Base-by-base conservation (phyloP, 2,888 invertebrate species). In the Stegana nigrithorax region DNA sequence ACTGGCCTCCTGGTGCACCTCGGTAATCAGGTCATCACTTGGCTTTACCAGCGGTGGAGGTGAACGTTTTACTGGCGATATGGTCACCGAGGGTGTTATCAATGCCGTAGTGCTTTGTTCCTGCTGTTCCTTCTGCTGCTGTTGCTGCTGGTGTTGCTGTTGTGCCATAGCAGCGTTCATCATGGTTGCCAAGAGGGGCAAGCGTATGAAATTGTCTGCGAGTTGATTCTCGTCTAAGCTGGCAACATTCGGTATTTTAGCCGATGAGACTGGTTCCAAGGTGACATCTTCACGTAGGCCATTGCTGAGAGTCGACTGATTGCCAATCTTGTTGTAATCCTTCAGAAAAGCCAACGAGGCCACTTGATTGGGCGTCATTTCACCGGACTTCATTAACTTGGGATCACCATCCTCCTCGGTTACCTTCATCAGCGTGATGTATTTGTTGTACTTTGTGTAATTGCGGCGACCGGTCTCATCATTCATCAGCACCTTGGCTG, bases 381-480 rank as follows among this genome's bases (percentile, higher is more conserved):
- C 85, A 27, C 86, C 86, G 1, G 86, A 86, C 64, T 86, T 86
- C 82, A 85, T 83, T 12, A 85, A 71, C 66, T 86, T 86, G 1
- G 86, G 85, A 71, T 86, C 86, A 12, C 85, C 85, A 67, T 86
- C 86, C 65, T 85, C 89, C 83, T 72, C 89, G 83, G 83, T 87
- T 80, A 86, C 89, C 86, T 87, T 89, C 87, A 92, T 87, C 86
- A 91, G 89, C 68, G 93, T 92, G 72, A 95, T 89, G 84, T 94
- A 95, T 86, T 93, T 93, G 83, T 95, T 95, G 85, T 96, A 96
- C 87, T 96, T 96, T 80, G 94, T 93, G 84, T 96, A 96, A 86
- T 96, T 95, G 71, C 95, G 89, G 67, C 95, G 88, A 7, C 96
- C 96, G 39, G 95, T 94, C 86, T 95, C 95, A 83, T 96, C 95